Conservation (phyloP, 2,113 vertebrate species). For the Semicossyphus pulcher region DNA sequence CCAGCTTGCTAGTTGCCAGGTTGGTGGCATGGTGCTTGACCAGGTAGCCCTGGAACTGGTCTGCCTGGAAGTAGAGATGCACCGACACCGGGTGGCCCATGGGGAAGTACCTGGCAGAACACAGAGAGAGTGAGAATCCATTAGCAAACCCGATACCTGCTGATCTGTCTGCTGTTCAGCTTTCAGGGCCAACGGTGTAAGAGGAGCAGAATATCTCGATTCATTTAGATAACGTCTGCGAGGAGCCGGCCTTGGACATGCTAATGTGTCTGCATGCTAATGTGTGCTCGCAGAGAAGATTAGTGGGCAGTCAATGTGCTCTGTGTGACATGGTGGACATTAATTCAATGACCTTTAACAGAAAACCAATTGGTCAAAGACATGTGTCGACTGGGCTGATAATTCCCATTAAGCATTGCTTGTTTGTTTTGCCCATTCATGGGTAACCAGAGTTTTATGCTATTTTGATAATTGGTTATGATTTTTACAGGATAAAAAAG, state of each 20-base stretch:
- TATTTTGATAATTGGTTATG: conserved; percentile 12
- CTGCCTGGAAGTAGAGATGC: conserved; percentile 96
- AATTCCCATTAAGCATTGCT: conserved; percentile 10
- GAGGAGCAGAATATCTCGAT: conserved; percentile 56
- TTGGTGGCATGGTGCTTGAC: conserved; percentile 95
- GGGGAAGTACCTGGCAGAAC: conserved; percentile 90
- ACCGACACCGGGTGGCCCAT: conserved; percentile 95
- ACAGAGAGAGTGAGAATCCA: conserved; percentile 25
- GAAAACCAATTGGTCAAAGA: conserved; percentile 56
- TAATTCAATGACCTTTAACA: conserved; percentile 72
- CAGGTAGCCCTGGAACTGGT: conserved; percentile 97
- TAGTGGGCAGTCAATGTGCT: conserved; percentile 46
- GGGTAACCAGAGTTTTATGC: background rate
- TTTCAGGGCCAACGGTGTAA: conserved; percentile 48
- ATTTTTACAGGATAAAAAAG: conserved; percentile 9
- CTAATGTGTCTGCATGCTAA: conserved; percentile 62
- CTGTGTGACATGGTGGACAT: conserved; percentile 53
- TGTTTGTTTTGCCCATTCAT: background rate
- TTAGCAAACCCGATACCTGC: conserved; percentile 52
- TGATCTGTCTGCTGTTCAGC: conserved; percentile 27
- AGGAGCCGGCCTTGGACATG: conserved; percentile 40
- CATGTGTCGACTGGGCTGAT: conserved; percentile 43
- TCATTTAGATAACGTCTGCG: conserved; percentile 30
- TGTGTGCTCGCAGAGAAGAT: conserved; percentile 53
- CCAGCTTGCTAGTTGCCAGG: conserved; percentile 95